Conservation (phyloP, 2,888 invertebrate species). For the Drepana falcataria region DNA sequence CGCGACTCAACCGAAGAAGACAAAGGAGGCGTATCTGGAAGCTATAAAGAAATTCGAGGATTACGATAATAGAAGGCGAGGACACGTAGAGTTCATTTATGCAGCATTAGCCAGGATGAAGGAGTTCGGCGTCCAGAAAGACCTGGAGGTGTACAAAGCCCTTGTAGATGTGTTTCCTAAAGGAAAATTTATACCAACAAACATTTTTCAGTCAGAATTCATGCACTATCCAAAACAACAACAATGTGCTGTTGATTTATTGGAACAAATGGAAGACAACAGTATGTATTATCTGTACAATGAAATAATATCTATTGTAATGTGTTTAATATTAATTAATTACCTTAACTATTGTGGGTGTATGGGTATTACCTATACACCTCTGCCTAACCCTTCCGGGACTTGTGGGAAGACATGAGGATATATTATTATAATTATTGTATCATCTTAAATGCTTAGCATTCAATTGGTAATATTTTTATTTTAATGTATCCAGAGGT, state of each 20-base stretch:
- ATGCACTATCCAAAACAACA: slow-evolving; percentile 98
- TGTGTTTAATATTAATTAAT: too few relatives aligned
- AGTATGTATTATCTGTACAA: slow-evolving; percentile 65
- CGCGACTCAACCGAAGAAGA: slow-evolving; percentile 72
- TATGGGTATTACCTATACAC: too few relatives aligned
- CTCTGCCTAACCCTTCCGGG: too few relatives aligned
- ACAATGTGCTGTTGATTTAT: slow-evolving; percentile 91
- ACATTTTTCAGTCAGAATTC: slow-evolving; percentile 91
- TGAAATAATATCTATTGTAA: background rate
- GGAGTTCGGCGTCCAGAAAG: slow-evolving; percentile 92
- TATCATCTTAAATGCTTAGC: too few relatives aligned
- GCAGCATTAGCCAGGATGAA: slow-evolving; percentile 93
- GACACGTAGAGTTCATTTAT: slow-evolving; percentile 96
- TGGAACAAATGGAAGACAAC: slow-evolving; percentile 97
- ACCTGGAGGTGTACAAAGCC: slow-evolving; percentile 91
- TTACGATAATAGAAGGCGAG: slow-evolving; percentile 84
- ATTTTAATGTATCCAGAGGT: slow-evolving; percentile 79
- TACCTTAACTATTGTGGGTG: too few relatives aligned
- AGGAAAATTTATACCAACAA: slow-evolving; percentile 90
- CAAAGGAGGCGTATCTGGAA: slow-evolving; percentile 83
- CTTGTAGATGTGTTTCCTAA: slow-evolving; percentile 92
- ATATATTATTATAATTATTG: too few relatives aligned
- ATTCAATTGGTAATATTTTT: too few relatives aligned
- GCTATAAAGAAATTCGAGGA: slow-evolving; percentile 86
- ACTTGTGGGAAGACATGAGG: too few relatives aligned